Base-by-base conservation (phyloP, 2,113 vertebrate species). In the Vidua macroura region DNA sequence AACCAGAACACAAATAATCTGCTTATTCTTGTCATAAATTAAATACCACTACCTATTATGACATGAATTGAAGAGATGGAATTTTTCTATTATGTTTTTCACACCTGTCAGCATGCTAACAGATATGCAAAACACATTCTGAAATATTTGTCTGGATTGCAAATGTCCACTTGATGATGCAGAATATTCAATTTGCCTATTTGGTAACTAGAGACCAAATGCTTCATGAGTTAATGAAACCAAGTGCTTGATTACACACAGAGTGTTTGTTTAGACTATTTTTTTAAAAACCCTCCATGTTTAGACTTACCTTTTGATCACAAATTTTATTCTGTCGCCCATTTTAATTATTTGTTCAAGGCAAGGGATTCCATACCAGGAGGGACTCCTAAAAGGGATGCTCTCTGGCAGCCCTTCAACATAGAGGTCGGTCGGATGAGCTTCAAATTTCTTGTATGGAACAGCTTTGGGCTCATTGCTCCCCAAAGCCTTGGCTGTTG, bases 361-460 rank as follows among this genome's bases (percentile, higher is more conserved):
- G 60, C 98, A 97, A 56, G 98, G 97, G 69, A 98, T 98, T 51
- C 98, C 98, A 39, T 98, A 98, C 98, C 98, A 98, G 2, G 98
- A 98, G 2, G 98, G 98, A 59, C 98, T 98, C 93, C 96, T 96
- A 44, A 98, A 98, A 35, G 98, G 98, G 84, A 98, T 91, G 52
- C 97, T 98, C 17, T 98, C 97, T 28, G 98, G 98, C 6, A 98
- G 94, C 27, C 98, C 98, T 93, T 98, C 98, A 27, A 98, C 98
- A 3, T 80, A 98, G 19, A 98, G 98, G 5, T 98, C 98, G 27
- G 41, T 82, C 9, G 98, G 97, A 62, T 98, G 97, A 3, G 97
- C 97, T 90, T 98, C 98, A 83, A 98, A 98, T 15, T 98, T 98
- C 92, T 98, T 98, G 92, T 98, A 98, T 2, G 98, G 98, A 31